These are phyloP conservation scores for Rhynchotus rufescens DNA, from an alignment of 2,797 vertebrate species.

Conservation along the genomic window DNA sequence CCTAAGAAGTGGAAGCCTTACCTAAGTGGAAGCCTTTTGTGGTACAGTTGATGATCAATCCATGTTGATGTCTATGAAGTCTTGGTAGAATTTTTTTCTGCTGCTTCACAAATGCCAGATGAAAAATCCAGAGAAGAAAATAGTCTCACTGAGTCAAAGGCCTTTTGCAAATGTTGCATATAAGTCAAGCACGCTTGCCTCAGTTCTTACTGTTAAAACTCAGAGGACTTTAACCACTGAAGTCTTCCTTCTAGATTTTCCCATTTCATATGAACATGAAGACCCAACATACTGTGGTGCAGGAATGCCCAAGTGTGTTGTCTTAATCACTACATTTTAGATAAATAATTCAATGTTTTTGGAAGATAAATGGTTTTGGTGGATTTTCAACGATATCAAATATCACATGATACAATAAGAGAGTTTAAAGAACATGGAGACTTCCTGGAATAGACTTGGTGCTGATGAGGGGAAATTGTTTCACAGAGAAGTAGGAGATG, in stretches of 20 bases:
- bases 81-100: not conserved
- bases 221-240: not conserved
- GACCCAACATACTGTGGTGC: not conserved
- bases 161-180: not conserved
- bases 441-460: not conserved
- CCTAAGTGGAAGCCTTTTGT: not conserved
- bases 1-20: not conserved
- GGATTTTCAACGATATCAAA: not conserved
- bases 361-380: not conserved
- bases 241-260: not conserved
- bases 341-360: not conserved
- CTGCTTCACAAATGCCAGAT: not conserved
- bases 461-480: constrained; percentile 21
- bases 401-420: not conserved
- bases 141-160: not conserved
- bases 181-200: not conserved
- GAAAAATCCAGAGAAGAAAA: not conserved
- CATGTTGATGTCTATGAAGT: not conserved
- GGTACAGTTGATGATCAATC: not conserved
- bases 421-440: not conserved
- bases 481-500: not conserved
- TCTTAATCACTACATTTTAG: not conserved
- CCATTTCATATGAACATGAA: not conserved
- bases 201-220: rapidly evolving
- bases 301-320: not conserved